These are phyloP conservation scores for Rhea americana DNA, from an alignment of 2,113 vertebrate species.

Conservation along the genomic window DNA sequence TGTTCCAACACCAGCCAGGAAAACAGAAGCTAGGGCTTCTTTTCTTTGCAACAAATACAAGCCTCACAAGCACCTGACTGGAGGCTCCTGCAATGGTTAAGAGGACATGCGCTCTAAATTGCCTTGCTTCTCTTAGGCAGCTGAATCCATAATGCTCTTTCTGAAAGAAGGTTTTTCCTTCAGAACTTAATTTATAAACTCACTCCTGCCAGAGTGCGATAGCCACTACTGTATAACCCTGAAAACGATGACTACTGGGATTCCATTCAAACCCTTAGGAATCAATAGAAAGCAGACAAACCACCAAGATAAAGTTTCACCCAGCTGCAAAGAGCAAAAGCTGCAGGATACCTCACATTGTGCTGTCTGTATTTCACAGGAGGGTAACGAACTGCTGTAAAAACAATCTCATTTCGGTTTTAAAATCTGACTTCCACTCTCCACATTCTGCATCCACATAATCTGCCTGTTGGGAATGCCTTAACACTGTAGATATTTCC, in stretches of 20 bases:
- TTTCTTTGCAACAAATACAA: background rate
- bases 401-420: background rate
- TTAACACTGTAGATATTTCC: background rate
- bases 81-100: background rate
- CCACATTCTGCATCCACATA: background rate
- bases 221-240: slow-evolving; percentile 32
- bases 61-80: background rate
- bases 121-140: slow-evolving; percentile 34
- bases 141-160: background rate
- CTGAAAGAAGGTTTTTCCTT: slow-evolving; percentile 21
- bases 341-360: background rate
- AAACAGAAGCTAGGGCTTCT: background rate
- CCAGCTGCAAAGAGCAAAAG: slow-evolving; percentile 1
- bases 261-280: slow-evolving; percentile 30
- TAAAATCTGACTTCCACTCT: background rate
- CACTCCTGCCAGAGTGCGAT: slow-evolving; percentile 31
- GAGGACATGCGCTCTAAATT: slow-evolving; percentile 12
- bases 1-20: background rate
- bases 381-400: too few relatives aligned
- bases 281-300: slow-evolving; percentile 47
- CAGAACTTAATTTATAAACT: slow-evolving; percentile 61
- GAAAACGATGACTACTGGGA: slow-evolving; percentile 39
- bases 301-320: slow-evolving; percentile 38
- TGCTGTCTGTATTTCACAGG: too few relatives aligned
- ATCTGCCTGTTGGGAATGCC: background rate